Base-by-base conservation (phyloP, 2,888 invertebrate species). In the Acronicta alni region DNA sequence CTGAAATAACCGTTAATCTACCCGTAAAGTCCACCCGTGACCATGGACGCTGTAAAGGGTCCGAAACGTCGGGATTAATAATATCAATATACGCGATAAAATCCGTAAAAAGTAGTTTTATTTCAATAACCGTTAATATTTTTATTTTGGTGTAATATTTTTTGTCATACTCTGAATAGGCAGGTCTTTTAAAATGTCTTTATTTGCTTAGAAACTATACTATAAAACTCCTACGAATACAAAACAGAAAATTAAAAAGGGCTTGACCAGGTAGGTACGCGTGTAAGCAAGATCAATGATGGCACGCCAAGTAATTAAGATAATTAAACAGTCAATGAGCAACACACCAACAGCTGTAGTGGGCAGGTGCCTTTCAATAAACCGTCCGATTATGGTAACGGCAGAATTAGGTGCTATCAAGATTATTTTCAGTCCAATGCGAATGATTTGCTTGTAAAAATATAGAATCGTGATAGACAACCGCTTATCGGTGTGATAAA, bases 251-350 rank as follows among this genome's bases (percentile, higher is more conserved):
- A 30, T 43, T 32, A 67, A 51, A 59, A 60, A 45, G 49, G 49
- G 20, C 38, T 49, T 23, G 12, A 42, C 41, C 42, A 45, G 12
- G 26, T 38, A 62, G 9, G 17, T 38, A 62, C 14, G 37, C 39
- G 5, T 12, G n/a, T 45, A 39, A 53, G n/a, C 38, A 30, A 66
- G 72, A 75, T 72, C 61, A 56, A 57, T 58, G 61, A 62, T 61
- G 63, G 67, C 56, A 69, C 60, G 62, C 57, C 48, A 52, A 64
- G 63, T 71, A 77, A 84, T 83, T 82, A 82, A 79, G 49, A 63
- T 77, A 80, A 83, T 84, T 84, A 80, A 78, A 73, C 56, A 79
- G 75, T 69, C 78, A 75, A 77, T 79, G 76, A 72, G 60, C 62
- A 60, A 69, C 64, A 43, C 65, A 58, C 43, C 46, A 66, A 77